Evolutionary conservation across 2,113 vertebrate genomes (phyloP).

Genomic region (Dicerorhinus sumatrensis): DNA sequence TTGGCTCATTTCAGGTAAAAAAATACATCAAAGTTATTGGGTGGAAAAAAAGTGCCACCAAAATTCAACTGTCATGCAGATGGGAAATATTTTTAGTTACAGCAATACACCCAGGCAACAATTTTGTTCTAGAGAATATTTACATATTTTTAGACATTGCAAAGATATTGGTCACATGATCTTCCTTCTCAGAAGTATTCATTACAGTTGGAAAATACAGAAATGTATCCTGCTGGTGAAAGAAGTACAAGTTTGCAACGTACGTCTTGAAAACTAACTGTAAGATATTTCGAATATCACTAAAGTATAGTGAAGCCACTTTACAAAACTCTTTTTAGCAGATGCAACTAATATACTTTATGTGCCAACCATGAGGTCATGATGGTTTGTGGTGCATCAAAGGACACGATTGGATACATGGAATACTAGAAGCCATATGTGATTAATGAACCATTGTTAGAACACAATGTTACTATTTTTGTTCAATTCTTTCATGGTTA

Average conservation of each 20-base stretch:
- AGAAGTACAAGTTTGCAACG: not conserved
- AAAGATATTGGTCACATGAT: not conserved
- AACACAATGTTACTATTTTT: constrained; percentile 12
- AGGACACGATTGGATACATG: not conserved
- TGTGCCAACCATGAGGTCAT: not conserved
- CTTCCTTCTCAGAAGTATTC: not conserved
- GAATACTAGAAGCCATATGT: not conserved
- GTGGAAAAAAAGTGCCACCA: not conserved
- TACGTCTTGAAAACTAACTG: not conserved
- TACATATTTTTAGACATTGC: not conserved
- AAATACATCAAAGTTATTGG: not conserved
- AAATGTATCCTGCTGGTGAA: not conserved
- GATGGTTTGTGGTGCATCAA: not conserved
- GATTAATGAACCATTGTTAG: not conserved
- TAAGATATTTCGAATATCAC: not conserved
- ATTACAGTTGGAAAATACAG: not conserved
- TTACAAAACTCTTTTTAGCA: constrained; percentile 2
- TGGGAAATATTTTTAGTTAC: not conserved
- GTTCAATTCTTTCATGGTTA: not conserved
- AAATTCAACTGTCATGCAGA: not conserved
- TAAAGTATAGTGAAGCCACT: not conserved
- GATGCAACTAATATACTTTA: not conserved
- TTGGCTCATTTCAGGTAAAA: not conserved
- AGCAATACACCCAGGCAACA: not conserved
- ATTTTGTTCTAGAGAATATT: not conserved